Base-by-base conservation (phyloP, 2,888 invertebrate genomes). In the Synanthedon andrenaeformis region DNA sequence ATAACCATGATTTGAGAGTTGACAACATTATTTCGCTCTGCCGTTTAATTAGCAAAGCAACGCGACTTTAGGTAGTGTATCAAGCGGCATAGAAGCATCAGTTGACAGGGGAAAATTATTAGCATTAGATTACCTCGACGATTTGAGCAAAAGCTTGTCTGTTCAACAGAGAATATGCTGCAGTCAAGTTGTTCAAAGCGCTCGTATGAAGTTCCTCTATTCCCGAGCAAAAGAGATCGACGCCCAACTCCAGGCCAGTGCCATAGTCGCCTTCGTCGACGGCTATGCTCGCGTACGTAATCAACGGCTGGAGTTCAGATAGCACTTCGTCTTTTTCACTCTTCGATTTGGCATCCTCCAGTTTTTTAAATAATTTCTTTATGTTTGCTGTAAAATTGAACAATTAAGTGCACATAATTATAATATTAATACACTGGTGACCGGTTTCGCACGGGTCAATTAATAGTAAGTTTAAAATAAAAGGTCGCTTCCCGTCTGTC, bases 231-330 rank as follows among this genome's bases (percentile, higher is more conserved):
- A 98, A 95, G 51, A 98, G 80, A 75, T 95, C 92, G 61, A 96
- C 91, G 0, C 96, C 98, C 42, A 95, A 85, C 76, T 98, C 98
- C 2, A 98, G 77, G 0, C 96, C 94, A 53, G 96, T 96, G 0
- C 97, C 98, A 80, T 96, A 98, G 76, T 98, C 98, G 70, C 94
- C 94, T 76, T 99, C 98, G 70, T 98, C 98, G 55, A 94, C 92
- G 0, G 98, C 98, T 74, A 96, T 96, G 74, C 92, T 94, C 5
- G 96, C 93, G 54, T 92, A 92, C 3, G 94, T 96, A 57, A 96
- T 90, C 1, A 96, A 84, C 55, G 95, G 94, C 65, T 96, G 94
- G 3, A 98, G 72, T 35, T 92, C 90, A 19, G 92, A 91, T 56
- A 94, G 84, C 41, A 90, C 79, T 52, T 82, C 86, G 56, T 89